Evolutionary conservation across 92 coral and sea anemone species (phyloP).

Genomic region (Galaxea fascicularis): DNA sequence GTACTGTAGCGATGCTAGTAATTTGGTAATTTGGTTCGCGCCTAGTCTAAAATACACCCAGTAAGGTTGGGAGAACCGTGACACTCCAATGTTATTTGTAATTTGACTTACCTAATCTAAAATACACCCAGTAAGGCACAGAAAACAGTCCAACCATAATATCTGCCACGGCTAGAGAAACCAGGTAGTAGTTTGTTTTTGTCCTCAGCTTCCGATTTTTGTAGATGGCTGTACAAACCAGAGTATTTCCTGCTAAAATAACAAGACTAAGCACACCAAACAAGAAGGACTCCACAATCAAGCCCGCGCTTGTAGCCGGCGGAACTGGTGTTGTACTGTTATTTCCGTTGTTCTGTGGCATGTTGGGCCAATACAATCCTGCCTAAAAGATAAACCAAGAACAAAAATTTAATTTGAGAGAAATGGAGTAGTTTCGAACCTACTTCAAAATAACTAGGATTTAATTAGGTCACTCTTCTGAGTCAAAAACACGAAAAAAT

Average conservation of each 20-base stretch:
- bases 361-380: background rate
- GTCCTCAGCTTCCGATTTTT: slow-evolving; percentile 84
- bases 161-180: slow-evolving; percentile 86
- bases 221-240: slow-evolving; percentile 90
- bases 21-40: slow-evolving; percentile 56
- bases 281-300: slow-evolving; percentile 71
- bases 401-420: background rate
- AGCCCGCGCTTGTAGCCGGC: slow-evolving; percentile 2
- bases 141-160: slow-evolving; percentile 86
- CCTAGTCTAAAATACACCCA: slow-evolving; percentile 87
- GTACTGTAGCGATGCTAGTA: too few species aligned
- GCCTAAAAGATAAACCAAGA: background rate
- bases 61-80: too few species aligned
- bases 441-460: too few species aligned
- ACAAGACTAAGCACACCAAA: slow-evolving; percentile 65
- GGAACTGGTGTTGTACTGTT: background rate
- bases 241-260: slow-evolving; percentile 82
- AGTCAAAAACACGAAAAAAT: too few species aligned
- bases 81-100: too few species aligned
- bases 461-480: too few species aligned
- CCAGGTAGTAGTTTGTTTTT: slow-evolving; percentile 86
- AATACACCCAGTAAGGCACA: slow-evolving; percentile 87
- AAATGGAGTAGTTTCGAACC: background rate
- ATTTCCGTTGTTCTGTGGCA: slow-evolving; percentile 12
- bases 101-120: slow-evolving; percentile 75